These are phyloP conservation scores for Sycobia sp. DNA, from an alignment of 1,140 invertebrate genomes.

Conservation along the genomic window DNA sequence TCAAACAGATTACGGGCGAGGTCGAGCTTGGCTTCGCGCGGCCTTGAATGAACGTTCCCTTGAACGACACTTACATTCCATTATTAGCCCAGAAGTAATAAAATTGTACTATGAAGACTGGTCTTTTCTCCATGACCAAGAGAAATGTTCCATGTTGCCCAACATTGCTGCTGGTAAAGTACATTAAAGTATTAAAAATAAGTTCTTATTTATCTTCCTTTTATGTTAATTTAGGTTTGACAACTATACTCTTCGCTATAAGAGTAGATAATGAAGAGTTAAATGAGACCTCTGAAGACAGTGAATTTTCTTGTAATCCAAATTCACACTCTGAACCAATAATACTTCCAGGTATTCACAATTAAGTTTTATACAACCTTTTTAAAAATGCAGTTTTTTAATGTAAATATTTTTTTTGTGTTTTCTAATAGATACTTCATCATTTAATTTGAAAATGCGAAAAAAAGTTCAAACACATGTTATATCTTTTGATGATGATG, in stretches of 20 bases:
- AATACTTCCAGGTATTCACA: no score
- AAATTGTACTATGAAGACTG: conserved; percentile 82
- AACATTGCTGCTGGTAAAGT: conserved; percentile 78
- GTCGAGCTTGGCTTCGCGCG: conserved; percentile 84
- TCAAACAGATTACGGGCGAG: conserved; percentile 79
- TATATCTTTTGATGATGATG: conserved; percentile 69
- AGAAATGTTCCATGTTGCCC: conserved; percentile 75
- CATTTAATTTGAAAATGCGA: conserved; percentile 61
- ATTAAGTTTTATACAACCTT: no score
- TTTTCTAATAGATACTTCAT: conserved; percentile 57
- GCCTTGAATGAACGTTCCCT: conserved; percentile 87
- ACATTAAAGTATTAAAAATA: conserved; percentile 13
- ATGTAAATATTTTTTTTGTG: no score
- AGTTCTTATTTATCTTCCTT: not conserved
- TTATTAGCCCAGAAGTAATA: conserved; percentile 72
- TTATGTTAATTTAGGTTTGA: conserved; percentile 69
- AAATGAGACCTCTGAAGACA: conserved; percentile 65
- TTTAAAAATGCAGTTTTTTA: conserved; percentile 22
- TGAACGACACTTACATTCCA: conserved; percentile 81
- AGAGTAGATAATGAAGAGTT: conserved; percentile 84
- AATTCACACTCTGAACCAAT: conserved; percentile 62
- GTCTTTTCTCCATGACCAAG: conserved; percentile 79
- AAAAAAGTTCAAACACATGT: conserved; percentile 67
- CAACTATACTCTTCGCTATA: conserved; percentile 87
- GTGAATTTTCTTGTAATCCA: conserved; percentile 48